Evolutionary conservation across 2,797 vertebrate genomes (phyloP), one percentile per base, ranked within the genome.

Genomic region (Glossophaga mutica): DNA sequence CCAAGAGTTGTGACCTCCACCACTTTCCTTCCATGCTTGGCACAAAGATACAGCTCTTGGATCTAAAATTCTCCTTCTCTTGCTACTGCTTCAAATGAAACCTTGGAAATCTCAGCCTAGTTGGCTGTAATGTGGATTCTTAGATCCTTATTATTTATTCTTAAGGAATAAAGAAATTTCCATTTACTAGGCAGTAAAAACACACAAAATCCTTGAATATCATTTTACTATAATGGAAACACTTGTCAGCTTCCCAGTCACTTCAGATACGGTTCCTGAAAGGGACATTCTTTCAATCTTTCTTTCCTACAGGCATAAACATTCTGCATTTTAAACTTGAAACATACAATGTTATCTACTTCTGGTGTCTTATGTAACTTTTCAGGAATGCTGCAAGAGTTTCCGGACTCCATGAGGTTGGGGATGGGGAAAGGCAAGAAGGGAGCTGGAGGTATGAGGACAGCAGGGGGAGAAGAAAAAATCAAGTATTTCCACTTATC

Each of bases 281-380:
- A 94, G 96, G 92, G 91, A 97, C 98, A 98, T 98, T 98, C 98
- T 98, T 98, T 98, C 97, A 97, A 98, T 98, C 98, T 97, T 98
- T 97, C 98, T 96, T 97, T 96, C 97, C 98, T 98, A 94, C 97
- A 97, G 97, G 96, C 98, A 97, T 97, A 98, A 98, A 98, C 98
- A 98, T 97, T 98, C 97, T 91, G 97, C 98, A 98, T 98, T 98
- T 99, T 98, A 98, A 97, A 98, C 98, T 98, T 65, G 94, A 98
- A 97, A 96, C 97, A 98, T 97, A 99, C 98, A 99, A 99, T 99
- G 98, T 98, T 99, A 99, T 99, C 99, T 98, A 78, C 89, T 98
- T 96, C 93, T 98, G 98, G 94, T 98, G 98, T 98, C 98, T 98
- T 98, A 99, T 98, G 98, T 99, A 98, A 99, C 98, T 98, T 98